phyloP scores from a whole-genome alignment of 2,888 invertebrate species.

The Amiota mariae region DNA sequence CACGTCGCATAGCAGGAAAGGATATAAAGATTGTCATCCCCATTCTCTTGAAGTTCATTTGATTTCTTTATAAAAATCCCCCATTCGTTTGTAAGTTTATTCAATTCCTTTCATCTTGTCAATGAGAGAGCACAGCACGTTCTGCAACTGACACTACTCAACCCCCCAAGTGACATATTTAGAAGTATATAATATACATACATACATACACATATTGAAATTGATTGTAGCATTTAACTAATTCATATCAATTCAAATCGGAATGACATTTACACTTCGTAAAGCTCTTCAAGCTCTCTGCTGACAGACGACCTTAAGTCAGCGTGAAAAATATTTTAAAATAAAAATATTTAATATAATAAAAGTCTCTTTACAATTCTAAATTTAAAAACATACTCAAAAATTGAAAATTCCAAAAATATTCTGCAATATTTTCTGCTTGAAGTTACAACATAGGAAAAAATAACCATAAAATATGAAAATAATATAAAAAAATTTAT shows the following conservation, averaged over 20 bases:
- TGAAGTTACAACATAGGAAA: background rate
- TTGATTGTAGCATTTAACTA: constrained; percentile 10
- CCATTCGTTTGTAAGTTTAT: no score
- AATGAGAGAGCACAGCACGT: no score
- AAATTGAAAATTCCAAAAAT: background rate
- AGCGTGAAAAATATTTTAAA: no score
- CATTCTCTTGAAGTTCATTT: no score
- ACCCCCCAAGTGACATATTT: background rate
- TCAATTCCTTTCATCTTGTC: no score
- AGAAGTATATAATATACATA: background rate
- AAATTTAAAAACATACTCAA: background rate
- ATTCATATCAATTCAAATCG: constrained; percentile 14
- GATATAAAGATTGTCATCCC: no score
- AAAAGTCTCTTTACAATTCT: no score
- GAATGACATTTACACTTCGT: no score
- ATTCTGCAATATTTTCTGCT: background rate
- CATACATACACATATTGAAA: constrained; percentile 5
- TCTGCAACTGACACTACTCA: background rate
- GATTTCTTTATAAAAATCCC: no score
- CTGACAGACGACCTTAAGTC: no score
- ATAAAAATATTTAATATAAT: background rate
- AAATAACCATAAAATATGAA: background rate
- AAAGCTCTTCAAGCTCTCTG: no score
- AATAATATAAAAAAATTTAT: background rate
- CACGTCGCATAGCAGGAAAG: no score